A percentile compares a stretch with the other conserved stretches of the same genome.
These are phyloP conservation scores for Mustela nigripes DNA, from an alignment of 2,113 vertebrate genomes.

Conservation along the genomic window DNA sequence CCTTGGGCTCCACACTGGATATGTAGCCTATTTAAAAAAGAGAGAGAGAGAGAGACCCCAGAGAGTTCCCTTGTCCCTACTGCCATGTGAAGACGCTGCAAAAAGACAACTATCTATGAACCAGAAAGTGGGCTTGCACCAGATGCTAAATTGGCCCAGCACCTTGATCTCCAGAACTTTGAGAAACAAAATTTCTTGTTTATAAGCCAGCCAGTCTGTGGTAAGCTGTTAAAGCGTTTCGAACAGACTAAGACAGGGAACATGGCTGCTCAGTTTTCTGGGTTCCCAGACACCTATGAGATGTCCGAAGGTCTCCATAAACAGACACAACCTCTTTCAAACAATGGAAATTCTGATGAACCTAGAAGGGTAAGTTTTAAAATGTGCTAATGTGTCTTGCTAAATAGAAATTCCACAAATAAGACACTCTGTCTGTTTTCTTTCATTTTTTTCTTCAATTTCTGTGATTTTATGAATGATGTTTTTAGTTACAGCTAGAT, in stretches of 20 bases:
- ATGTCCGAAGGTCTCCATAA: not conserved
- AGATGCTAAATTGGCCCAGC: not conserved
- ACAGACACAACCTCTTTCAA: not conserved
- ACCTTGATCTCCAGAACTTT: not conserved
- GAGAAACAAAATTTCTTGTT: not conserved
- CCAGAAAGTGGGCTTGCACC: not conserved
- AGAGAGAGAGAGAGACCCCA: not conserved
- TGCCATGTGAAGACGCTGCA: not conserved
- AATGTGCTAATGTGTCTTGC: not conserved
- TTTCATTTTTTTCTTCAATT: constrained; percentile 47
- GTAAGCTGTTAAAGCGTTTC: not conserved
- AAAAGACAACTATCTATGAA: not conserved
- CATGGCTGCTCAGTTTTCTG: not conserved
- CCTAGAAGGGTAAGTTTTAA: not conserved
- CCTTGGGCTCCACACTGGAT: not conserved
- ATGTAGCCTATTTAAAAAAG: not conserved
- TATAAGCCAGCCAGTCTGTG: not conserved
- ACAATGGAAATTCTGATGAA: not conserved
- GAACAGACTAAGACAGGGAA: not conserved
- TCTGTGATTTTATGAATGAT: constrained; percentile 28
- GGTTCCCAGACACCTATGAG: not conserved
- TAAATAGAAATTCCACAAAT: constrained; percentile 37
- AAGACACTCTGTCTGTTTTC: not conserved
- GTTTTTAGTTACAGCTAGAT: constrained; percentile 56
- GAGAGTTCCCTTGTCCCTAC: not conserved